Percentiles rank a stretch among this genome's conserved stretches.
Conservation (phyloP, 2,797 vertebrate genomes). For the Nasua narica region DNA sequence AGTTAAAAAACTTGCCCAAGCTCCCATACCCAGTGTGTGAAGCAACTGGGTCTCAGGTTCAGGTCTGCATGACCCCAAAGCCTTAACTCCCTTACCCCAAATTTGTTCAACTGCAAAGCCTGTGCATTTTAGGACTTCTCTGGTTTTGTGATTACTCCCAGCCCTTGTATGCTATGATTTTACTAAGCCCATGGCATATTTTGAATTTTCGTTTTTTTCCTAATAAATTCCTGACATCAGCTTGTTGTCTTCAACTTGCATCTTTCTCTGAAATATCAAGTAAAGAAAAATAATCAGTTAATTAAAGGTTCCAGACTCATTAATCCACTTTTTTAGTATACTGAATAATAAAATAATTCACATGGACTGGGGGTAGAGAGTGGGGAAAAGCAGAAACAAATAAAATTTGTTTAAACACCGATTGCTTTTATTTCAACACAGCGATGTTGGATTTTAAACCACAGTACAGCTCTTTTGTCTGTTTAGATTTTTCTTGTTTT, state of each 20-base stretch:
- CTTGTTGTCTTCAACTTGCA: not conserved
- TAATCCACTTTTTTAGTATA: not conserved
- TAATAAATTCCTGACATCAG: not conserved
- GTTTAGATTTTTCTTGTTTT: not conserved
- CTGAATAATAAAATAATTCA: slow-evolving; percentile 2
- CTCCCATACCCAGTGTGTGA: not conserved
- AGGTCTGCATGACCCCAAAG: not conserved
- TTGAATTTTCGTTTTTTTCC: not conserved
- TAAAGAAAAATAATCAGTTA: not conserved
- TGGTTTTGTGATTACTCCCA: not conserved
- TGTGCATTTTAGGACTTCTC: not conserved
- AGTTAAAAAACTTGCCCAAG: not conserved
- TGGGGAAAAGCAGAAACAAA: not conserved
- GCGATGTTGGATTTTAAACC: not conserved
- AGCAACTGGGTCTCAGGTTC: not conserved
- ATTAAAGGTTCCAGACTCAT: not conserved
- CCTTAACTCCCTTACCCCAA: not conserved
- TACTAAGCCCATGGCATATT: not conserved
- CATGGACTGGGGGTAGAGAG: not conserved
- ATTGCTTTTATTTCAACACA: not conserved
- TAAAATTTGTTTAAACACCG: slow-evolving; percentile 6
- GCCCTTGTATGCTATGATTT: not conserved
- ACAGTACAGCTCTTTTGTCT: not conserved
- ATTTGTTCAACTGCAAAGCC: not conserved
- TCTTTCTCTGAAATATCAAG: slow-evolving; percentile 4